phyloP scores from a whole-genome alignment of 2,888 invertebrate genomes.

The Nomada hirtipes region DNA sequence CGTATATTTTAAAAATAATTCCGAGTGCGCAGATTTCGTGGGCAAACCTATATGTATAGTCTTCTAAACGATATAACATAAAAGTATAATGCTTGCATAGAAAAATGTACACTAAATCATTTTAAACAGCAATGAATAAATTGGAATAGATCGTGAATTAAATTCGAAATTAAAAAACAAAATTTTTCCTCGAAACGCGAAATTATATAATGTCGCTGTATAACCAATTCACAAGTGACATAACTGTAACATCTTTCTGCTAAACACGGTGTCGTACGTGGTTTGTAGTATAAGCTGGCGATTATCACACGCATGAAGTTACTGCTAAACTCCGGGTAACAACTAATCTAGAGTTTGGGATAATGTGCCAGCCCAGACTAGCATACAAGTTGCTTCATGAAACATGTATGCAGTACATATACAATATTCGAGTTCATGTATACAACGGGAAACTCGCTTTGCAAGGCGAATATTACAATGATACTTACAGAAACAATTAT shows the following conservation, averaged over 20 bases:
- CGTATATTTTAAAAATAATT: no score
- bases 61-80: no score
- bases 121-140: no score
- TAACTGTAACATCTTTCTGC: background rate
- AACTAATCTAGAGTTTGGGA: conserved; percentile 55
- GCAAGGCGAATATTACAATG: conserved; percentile 1
- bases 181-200: no score
- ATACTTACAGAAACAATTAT: background rate
- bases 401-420: conserved; percentile 29
- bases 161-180: no score
- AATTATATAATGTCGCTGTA: background rate
- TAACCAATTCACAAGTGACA: background rate
- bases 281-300: conserved; percentile 50
- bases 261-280: conserved; percentile 36
- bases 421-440: conserved; percentile 30
- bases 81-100: no score
- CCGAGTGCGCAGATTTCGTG: no score
- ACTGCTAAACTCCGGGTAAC: conserved; percentile 54
- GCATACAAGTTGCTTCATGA: conserved; percentile 47
- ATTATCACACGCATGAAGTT: conserved; percentile 56
- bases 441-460: background rate
- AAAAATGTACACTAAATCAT: no score
- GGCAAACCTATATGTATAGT: no score
- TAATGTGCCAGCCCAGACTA: conserved; percentile 44
- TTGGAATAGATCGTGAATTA: no score